These are phyloP conservation scores for cattle (Bos taurus) DNA, from an alignment of 2,113 vertebrate genomes.

Conservation along the genomic window DNA sequence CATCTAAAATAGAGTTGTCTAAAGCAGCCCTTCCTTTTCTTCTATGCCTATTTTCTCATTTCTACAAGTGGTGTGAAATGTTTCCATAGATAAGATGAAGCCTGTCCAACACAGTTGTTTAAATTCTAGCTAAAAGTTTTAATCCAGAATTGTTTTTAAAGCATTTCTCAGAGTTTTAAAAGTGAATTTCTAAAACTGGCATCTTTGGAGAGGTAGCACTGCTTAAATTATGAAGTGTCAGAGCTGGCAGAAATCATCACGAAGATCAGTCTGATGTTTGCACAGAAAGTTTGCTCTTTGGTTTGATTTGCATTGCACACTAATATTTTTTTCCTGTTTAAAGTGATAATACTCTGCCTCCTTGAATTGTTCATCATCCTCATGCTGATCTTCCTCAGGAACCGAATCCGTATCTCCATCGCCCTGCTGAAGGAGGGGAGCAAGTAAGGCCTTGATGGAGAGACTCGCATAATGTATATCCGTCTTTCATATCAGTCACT, in stretches of 20 bases:
- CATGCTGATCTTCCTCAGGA: constrained; percentile 92
- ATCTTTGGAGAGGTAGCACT: not conserved
- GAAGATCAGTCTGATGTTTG: not conserved
- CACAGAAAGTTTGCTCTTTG: not conserved
- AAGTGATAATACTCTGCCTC: constrained; percentile 90
- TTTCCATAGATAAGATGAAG: not conserved
- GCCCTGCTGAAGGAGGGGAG: constrained; percentile 94
- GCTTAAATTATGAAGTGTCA: not conserved
- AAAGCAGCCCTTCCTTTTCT: not conserved
- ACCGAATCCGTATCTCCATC: constrained; percentile 89
- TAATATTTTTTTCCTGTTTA: constrained; percentile 48
- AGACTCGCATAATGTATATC: not conserved
- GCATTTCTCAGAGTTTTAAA: not conserved
- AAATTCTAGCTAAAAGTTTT: not conserved
- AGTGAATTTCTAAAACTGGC: not conserved
- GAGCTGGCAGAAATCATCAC: not conserved
- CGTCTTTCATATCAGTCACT: not conserved
- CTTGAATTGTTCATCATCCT: constrained; percentile 87
- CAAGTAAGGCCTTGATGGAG: constrained; percentile 82
- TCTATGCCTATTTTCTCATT: not conserved
- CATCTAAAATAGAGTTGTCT: not conserved
- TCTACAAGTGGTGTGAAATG: not conserved
- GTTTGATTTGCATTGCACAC: constrained; percentile 1
- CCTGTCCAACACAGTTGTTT: not conserved
- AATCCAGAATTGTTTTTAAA: not conserved